Base-by-base conservation (phyloP, 2,888 invertebrate species). In the Pimpla rufipes region DNA sequence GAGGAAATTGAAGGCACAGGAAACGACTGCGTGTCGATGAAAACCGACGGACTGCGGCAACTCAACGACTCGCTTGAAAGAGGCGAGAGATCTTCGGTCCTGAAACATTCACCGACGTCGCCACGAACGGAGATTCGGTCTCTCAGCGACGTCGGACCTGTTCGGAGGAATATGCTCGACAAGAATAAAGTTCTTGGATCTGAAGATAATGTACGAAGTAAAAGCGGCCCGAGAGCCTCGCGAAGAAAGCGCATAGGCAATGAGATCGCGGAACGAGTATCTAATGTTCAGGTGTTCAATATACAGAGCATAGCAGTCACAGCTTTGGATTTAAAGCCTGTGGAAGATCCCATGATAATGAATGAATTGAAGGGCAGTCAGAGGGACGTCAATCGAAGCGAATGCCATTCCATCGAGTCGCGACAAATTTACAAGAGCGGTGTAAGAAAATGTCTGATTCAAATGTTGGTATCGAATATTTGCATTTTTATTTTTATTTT, bases 401-500 rank as follows among this genome's bases (percentile, higher is more conserved):
- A 62, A 70, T 50, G 35, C 5, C 10, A 6, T 55, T 5, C 16
- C 5, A 7, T 29, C 4, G 47, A 45, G 18, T 45, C 66, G 0
- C 55, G 21, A 16, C 57, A 29, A 37, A 62, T 52, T 1, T 59
- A 79, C n/a, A 29, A 40, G 67, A 40, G 10, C 13, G 68, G 59
- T 4, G 50, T 62, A 5, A 18, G 42, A 23, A n/a, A n/a, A n/a
- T n/a, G n/a, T n/a, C n/a, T n/a, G n/a, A n/a, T n/a, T n/a, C n/a
- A 29, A 29, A 29, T 3, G 2, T 29, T 29, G 29, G 29, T 29
- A 29, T 29, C 29, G 29, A 29, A 3, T 29, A 29, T 29, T 29
- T 29, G 2, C 29, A 29, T 29, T 29, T 29, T 29, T 29, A 29
- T 29, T 29, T 29, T 29, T 29, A 29, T 29, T 29, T 29, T 29